These are phyloP conservation scores for Tinea semifulvella DNA, from an alignment of 2,888 invertebrate genomes.

Conservation along the genomic window DNA sequence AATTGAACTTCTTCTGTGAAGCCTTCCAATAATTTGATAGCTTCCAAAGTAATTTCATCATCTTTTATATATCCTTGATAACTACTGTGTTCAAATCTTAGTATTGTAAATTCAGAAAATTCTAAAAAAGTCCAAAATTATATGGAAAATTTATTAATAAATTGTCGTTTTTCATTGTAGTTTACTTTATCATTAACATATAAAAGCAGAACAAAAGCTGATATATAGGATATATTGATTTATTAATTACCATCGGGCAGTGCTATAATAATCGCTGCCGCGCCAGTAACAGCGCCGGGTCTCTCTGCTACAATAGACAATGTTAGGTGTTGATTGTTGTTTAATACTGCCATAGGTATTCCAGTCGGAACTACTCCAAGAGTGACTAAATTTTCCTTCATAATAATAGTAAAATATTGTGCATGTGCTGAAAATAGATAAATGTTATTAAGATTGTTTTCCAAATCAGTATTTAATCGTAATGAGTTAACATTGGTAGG, in stretches of 20 bases:
- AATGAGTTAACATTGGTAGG: slow-evolving; percentile 17
- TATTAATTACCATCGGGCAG: slow-evolving; percentile 21
- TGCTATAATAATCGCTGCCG: slow-evolving; percentile 24
- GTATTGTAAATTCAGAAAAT: slow-evolving; percentile 30
- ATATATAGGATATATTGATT: no score
- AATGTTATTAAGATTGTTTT: neutral
- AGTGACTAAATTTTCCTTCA: slow-evolving; percentile 1
- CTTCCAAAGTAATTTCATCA: slow-evolving; percentile 25
- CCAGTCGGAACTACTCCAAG: neutral
- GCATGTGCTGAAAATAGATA: slow-evolving; percentile 7
- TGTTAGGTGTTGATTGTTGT: slow-evolving; percentile 25
- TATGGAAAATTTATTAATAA: no score
- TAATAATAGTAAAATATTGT: neutral
- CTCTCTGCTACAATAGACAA: slow-evolving; percentile 24
- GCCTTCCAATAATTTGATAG: slow-evolving; percentile 32
- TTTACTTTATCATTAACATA: no score
- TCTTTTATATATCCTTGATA: slow-evolving; percentile 32
- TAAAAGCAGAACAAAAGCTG: no score
- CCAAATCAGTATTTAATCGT: neutral
- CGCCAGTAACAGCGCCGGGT: slow-evolving; percentile 19
- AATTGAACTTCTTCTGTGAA: slow-evolving; percentile 30
- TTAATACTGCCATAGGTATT: slow-evolving; percentile 24
- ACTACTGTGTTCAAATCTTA: slow-evolving; percentile 35
- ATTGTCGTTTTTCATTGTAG: no score
- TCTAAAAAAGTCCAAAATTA: slow-evolving; percentile 39